Conservation (phyloP, 2,888 invertebrate species). For the Bibio marci region DNA sequence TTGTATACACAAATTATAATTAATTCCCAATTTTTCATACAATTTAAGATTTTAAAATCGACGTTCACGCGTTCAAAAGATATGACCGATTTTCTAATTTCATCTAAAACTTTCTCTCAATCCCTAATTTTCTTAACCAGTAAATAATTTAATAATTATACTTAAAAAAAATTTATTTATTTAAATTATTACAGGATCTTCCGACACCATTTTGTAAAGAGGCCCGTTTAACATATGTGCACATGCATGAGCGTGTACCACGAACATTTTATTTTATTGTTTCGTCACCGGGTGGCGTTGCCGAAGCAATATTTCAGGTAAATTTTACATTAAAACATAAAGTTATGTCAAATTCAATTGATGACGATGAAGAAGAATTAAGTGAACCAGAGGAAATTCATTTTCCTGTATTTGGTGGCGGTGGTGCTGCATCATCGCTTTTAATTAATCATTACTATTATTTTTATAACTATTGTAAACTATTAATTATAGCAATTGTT, state of each 20-base stretch:
- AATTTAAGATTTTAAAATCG: too few species aligned
- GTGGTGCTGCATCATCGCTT: conserved; percentile 4
- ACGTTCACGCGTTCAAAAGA: too few species aligned
- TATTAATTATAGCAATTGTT: conserved; percentile 1
- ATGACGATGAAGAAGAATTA: conserved; percentile 27
- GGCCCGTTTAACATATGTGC: conserved; percentile 29
- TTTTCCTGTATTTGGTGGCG: conserved; percentile 25
- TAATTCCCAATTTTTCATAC: too few species aligned
- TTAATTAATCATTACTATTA: conserved; percentile 1
- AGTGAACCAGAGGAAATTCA: conserved; percentile 30
- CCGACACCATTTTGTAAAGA: conserved; percentile 30
- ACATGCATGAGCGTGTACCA: conserved; percentile 30
- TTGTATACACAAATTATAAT: too few species aligned
- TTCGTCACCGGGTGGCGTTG: conserved; percentile 27
- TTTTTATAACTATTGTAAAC: conserved; percentile 1
- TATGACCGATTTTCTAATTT: too few species aligned
- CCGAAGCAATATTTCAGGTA: conserved; percentile 27
- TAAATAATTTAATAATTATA: too few species aligned
- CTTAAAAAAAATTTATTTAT: too few species aligned
- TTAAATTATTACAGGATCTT: too few species aligned
- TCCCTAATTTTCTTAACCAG: too few species aligned
- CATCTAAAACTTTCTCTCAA: too few species aligned
- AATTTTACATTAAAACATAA: conserved; percentile 29
- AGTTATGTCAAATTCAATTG: conserved; percentile 25
- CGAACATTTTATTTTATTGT: conserved; percentile 29